A percentile compares a stretch with the other conserved stretches of the same genome.
phyloP scores from a whole-genome alignment of 30 jellyfish, hydroid and myxozoan species.

The Chrysaora quinquecirrha region DNA sequence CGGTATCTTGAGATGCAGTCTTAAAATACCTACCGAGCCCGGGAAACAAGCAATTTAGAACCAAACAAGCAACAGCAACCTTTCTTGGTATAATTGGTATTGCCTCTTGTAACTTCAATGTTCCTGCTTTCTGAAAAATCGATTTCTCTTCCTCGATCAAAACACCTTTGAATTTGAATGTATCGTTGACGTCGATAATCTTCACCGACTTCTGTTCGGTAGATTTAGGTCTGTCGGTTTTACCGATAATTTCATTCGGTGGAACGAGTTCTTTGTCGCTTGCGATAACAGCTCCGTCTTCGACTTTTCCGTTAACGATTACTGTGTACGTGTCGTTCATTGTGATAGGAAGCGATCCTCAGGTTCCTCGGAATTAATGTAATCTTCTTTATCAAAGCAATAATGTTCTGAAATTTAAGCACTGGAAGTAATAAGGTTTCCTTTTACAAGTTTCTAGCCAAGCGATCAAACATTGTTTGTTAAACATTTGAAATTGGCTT shows the following conservation, averaged over 20 bases:
- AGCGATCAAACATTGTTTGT: too few relatives aligned
- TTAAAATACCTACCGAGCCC: slow-evolving; percentile 71
- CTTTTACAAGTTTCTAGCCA: too few relatives aligned
- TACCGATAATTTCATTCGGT: slow-evolving; percentile 26
- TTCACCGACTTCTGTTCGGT: slow-evolving; percentile 5
- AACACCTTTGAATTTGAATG: slow-evolving; percentile 10
- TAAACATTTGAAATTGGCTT: too few relatives aligned
- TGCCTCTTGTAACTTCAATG: slow-evolving; percentile 45
- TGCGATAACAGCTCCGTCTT: neutral
- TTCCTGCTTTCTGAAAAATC: slow-evolving; percentile 41
- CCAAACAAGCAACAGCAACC: slow-evolving; percentile 40
- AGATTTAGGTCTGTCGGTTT: neutral
- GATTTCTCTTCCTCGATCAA: slow-evolving; percentile 60
- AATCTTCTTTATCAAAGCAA: too few relatives aligned
- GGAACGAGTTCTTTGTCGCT: neutral
- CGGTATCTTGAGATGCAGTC: too few relatives aligned
- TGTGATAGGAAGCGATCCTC: too few relatives aligned
- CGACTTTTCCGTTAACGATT: neutral
- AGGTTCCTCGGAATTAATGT: too few relatives aligned
- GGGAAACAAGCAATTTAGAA: slow-evolving; percentile 48
- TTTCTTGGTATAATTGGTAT: slow-evolving; percentile 56
- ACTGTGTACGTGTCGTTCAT: neutral
- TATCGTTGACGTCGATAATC: slow-evolving; percentile 14
- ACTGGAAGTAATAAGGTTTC: too few relatives aligned
- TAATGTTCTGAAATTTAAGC: too few relatives aligned